Evolutionary conservation across 2,113 vertebrate species (phyloP).

Genomic region (Balaeniceps rex): DNA sequence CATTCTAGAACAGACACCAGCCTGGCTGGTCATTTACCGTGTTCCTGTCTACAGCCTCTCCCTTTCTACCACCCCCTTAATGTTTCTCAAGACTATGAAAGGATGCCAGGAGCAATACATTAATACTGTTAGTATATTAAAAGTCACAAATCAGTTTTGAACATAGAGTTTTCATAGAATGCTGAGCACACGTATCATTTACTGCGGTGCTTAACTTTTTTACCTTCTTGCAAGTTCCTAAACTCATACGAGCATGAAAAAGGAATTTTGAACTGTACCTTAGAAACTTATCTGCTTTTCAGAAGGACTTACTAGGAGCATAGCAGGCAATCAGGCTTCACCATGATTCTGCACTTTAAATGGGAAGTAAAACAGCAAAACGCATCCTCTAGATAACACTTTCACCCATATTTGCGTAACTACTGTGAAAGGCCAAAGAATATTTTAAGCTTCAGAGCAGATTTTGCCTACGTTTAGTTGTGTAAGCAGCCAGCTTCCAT

Average conservation of each 20-base stretch:
- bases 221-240: background rate
- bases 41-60: background rate
- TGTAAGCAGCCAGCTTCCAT: background rate
- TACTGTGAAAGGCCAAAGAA: background rate
- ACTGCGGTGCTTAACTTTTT: background rate
- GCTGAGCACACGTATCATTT: background rate
- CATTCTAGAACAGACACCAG: background rate
- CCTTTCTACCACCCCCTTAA: background rate
- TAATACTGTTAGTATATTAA: background rate
- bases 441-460: background rate
- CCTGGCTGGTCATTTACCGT: background rate
- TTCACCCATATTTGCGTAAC: background rate
- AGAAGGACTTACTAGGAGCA: background rate
- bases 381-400: conserved; percentile 55
- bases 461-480: background rate
- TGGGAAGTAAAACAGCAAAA: conserved; percentile 34
- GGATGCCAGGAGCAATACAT: background rate
- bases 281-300: background rate
- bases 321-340: conserved; percentile 5
- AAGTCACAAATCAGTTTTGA: background rate
- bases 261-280: background rate
- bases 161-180: background rate
- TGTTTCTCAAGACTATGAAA: background rate
- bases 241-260: background rate
- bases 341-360: conserved; percentile 42